Base-by-base conservation (phyloP, 2,888 invertebrate genomes). In the Kuschelorhynchus macadamiae region DNA sequence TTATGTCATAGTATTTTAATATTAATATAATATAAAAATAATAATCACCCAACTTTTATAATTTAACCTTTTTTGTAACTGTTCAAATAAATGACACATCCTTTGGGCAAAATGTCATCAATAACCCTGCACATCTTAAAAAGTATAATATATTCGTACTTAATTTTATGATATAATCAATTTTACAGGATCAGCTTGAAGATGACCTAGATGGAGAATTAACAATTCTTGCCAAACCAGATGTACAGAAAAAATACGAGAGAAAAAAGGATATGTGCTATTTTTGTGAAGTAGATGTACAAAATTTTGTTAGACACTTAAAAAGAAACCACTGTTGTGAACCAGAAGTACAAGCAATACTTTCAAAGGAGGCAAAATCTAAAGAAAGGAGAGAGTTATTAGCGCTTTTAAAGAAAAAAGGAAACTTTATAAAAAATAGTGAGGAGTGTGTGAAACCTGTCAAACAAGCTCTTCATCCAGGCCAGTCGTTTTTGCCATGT, bases 261-360 rank as follows among this genome's bases (percentile, higher is more conserved):
- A 9, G 36, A 2, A 36, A 36, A 36, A 36, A 36, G 2, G 36
- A 12, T 36, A 36, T 36, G 36, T 36, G 36, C 12, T 36, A 36
- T 36, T 36, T 36, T 36, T 36, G 36, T 36, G 36, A 36, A 36
- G 11, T 3, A 11, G 36, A 36, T 36, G 12, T 12, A 2, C 36
- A 36, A 36, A 36, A 36, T 36, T 36, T 36, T 36, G 36, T 36
- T n/a, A 3, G 36, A 11, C 36, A 36, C 11, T 36, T 36, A 36
- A 36, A 36, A 11, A 36, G 36, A 11, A 36, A 36, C 11, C 36
- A 36, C 11, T 11, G 2, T 36, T 36, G 36, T 11, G 36, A 36
- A 11, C 4, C 11, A 36, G 36, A 36, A 36, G 36, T 36, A 36
- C 36, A 36, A 12, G 5, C 4, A 12, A 36, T 36, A 36, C 11